These are phyloP conservation scores for Periparus ater DNA, from an alignment of 2,797 vertebrate species.

Conservation along the genomic window DNA sequence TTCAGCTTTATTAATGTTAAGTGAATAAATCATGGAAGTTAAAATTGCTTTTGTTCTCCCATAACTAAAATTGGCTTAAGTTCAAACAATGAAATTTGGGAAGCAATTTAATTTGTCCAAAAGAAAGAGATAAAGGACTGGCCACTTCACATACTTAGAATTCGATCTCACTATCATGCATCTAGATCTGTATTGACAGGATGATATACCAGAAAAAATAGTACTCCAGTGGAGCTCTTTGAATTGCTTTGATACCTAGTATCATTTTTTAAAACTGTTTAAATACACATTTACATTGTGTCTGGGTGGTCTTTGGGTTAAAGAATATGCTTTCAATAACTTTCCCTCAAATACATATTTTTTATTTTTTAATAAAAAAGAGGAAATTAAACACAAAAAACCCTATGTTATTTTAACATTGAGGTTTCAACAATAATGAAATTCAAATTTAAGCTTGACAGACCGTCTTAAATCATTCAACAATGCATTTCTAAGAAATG, in stretches of 20 bases:
- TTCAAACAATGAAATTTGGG: neutral
- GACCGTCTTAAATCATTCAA: neutral
- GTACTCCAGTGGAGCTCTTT: neutral
- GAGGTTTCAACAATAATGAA: constrained; percentile 30
- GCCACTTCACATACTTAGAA: neutral
- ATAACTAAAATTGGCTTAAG: constrained; percentile 20
- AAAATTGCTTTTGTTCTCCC: constrained; percentile 25
- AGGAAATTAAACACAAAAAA: constrained; percentile 61
- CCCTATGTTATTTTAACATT: neutral
- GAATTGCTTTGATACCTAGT: neutral
- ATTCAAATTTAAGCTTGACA: constrained; percentile 22
- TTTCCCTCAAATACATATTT: neutral
- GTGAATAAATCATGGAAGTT: constrained; percentile 8
- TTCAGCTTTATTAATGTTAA: constrained; percentile 52
- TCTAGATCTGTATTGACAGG: neutral
- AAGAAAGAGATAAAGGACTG: neutral
- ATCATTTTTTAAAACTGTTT: neutral
- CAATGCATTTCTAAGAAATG: neutral
- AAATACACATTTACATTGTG: neutral
- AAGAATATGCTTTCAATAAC: constrained; percentile 33
- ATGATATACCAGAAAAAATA: neutral
- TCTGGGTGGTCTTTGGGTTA: constrained; percentile 35
- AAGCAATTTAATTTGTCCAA: neutral
- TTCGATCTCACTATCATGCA: neutral
- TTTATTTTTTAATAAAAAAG: constrained; percentile 54